phyloP scores from a whole-genome alignment of 2,888 invertebrate genomes.

The Merodon equestris region DNA sequence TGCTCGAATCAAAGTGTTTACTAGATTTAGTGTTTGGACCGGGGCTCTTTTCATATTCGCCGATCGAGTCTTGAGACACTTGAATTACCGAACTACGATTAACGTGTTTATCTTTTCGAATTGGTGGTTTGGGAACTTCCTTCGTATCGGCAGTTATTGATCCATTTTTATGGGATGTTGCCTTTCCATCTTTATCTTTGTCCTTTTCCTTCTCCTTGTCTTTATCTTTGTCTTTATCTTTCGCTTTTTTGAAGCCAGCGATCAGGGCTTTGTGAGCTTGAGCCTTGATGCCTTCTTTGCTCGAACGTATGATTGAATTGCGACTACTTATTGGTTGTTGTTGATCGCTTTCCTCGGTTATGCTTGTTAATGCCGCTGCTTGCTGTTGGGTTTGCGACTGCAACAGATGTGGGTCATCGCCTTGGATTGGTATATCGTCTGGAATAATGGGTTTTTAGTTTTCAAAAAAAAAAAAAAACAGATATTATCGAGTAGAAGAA shows the following conservation, averaged over 20 bases:
- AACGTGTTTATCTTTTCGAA: constrained; percentile 76
- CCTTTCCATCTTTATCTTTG: constrained; percentile 66
- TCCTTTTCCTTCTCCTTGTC: constrained; percentile 71
- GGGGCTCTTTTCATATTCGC: constrained; percentile 64
- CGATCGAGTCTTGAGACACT: constrained; percentile 72
- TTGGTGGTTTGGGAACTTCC: constrained; percentile 76
- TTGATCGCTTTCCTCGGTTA: constrained; percentile 77
- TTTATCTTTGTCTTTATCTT: constrained; percentile 78
- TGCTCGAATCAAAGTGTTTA: constrained; percentile 59
- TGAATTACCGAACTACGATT: constrained; percentile 76
- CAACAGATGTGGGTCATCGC: constrained; percentile 73
- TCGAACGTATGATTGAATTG: constrained; percentile 76
- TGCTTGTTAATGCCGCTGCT: constrained; percentile 75
- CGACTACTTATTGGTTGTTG: constrained; percentile 71
- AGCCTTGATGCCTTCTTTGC: constrained; percentile 78
- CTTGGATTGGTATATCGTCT: constrained; percentile 94
- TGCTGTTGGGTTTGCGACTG: constrained; percentile 72
- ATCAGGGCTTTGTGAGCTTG: constrained; percentile 78
- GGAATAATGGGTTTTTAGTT: constrained; percentile 74
- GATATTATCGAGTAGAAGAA: no score
- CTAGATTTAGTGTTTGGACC: constrained; percentile 58
- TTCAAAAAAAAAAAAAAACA: constrained; percentile 27
- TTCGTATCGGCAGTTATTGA: constrained; percentile 39
- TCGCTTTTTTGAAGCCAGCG: constrained; percentile 78
- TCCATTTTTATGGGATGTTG: constrained; percentile 42